Conservation (phyloP, 2,113 vertebrate species). For the Muscicapa adusta region DNA sequence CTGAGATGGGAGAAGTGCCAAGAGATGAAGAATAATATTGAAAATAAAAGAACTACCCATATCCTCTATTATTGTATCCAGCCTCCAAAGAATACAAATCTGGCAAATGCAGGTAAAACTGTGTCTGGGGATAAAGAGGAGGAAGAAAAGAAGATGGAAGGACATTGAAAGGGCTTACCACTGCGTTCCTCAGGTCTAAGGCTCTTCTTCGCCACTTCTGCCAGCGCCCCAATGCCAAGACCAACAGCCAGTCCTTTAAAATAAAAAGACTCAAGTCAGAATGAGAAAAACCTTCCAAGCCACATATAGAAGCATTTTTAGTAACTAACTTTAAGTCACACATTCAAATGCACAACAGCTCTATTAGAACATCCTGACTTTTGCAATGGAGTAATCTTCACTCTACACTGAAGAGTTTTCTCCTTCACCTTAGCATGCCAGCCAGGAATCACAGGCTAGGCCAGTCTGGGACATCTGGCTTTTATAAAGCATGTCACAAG, state of each 20-base stretch:
- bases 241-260: slow-evolving; percentile 89
- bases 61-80: background rate
- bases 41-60: background rate
- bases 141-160: background rate
- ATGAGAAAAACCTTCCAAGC: background rate
- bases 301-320: background rate
- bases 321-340: background rate
- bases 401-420: background rate
- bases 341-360: background rate
- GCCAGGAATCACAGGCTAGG: background rate
- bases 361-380: background rate
- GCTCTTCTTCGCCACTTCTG: slow-evolving; percentile 96
- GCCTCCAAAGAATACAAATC: background rate
- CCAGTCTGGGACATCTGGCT: background rate
- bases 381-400: background rate
- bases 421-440: background rate
- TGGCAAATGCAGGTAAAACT: background rate
- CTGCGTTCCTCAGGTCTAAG: slow-evolving; percentile 77
- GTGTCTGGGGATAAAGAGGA: background rate
- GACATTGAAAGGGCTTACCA: slow-evolving; percentile 68
- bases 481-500: background rate
- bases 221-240: slow-evolving; percentile 90
- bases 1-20: background rate
- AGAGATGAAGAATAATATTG: background rate
- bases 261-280: background rate